Evolutionary conservation across 2,797 vertebrate genomes (phyloP), one percentile per base, ranked within the genome.

Genomic region (Sebastiscus tertius): DNA sequence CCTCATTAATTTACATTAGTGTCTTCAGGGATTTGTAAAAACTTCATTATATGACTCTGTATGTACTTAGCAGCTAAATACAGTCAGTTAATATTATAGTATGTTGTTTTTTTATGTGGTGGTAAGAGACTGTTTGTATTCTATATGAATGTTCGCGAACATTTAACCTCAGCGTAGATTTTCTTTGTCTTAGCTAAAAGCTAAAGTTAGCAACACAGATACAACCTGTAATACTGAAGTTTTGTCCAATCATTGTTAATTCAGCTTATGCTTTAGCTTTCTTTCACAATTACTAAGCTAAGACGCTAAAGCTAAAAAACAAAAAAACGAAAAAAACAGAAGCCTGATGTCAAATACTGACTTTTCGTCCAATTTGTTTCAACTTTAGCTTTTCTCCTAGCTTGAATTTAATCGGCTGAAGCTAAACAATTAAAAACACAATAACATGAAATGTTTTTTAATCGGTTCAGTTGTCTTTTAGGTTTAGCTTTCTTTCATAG

Each of bases 11-110:
- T 62, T 70, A 56, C 71, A 55, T 81, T 62, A 29, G 24, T 74
- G 70, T 85, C 69, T 88, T 88, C 86, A 88, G 88, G 84, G 78
- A 85, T 81, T 63, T 72, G 60, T 72, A 66, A 67, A 69, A 82
- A 22, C 56, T 10, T 54, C 6, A 65, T 74, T 39, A 26, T 58
- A 74, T 54, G 64, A 65, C 59, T 83, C 26, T 80, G 62, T 70
- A 29, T 80, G 68, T 79, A 74, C 13, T 54, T n/a, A 63, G 63
- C 72, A 76, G 22, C 31, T 58, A 76, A 75, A 71, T 79, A 89
- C 68, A 61, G 56, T 63, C 55, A 16, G 33, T 46, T 70, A 4
- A 26, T 70, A n/a, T 81, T 62, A 67, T 46, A 8, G 33, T 54
- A 29, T 61, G 66, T 33, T 6, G 24, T 71, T 75, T 64, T 46